Percentiles rank a stretch among this genome's conserved stretches.
These are phyloP conservation scores for Globia sparganii DNA, from an alignment of 2,888 invertebrate species.

Conservation along the genomic window DNA sequence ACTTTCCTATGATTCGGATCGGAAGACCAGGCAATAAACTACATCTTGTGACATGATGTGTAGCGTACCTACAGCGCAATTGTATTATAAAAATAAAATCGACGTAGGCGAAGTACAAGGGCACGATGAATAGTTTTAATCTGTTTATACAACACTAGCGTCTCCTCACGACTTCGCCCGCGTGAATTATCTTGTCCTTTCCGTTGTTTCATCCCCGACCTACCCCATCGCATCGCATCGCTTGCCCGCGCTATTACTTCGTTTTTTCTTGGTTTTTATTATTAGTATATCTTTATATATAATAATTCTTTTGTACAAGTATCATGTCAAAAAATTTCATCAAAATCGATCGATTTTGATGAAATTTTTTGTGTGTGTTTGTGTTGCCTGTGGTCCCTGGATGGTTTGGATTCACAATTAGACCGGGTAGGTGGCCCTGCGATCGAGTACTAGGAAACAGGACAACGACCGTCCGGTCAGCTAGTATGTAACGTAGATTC, in stretches of 20 bases:
- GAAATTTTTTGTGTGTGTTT: too few species aligned
- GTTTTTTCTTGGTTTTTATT: neutral
- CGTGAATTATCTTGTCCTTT: neutral
- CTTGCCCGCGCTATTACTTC: neutral
- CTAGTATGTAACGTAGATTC: neutral
- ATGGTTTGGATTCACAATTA: too few species aligned
- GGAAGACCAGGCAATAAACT: conserved; percentile 45
- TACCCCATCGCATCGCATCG: neutral
- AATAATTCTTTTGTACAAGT: neutral
- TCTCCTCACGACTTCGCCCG: neutral
- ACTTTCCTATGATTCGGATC: conserved; percentile 47
- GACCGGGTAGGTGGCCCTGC: too few species aligned
- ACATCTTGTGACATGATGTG: conserved; percentile 61
- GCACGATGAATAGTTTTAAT: conserved; percentile 45
- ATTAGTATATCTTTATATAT: neutral
- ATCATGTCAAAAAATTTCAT: too few species aligned
- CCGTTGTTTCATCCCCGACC: too few species aligned
- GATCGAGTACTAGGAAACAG: too few species aligned
- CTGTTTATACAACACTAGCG: conserved; percentile 43
- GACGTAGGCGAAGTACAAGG: conserved; percentile 61
- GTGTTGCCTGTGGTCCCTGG: too few species aligned
- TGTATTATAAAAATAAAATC: conserved; percentile 62
- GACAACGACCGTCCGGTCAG: too few species aligned
- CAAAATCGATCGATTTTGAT: too few species aligned
- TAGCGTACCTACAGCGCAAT: conserved; percentile 51